Conservation (phyloP, 1,140 invertebrate species). For the Atopsyche davidsoni region DNA sequence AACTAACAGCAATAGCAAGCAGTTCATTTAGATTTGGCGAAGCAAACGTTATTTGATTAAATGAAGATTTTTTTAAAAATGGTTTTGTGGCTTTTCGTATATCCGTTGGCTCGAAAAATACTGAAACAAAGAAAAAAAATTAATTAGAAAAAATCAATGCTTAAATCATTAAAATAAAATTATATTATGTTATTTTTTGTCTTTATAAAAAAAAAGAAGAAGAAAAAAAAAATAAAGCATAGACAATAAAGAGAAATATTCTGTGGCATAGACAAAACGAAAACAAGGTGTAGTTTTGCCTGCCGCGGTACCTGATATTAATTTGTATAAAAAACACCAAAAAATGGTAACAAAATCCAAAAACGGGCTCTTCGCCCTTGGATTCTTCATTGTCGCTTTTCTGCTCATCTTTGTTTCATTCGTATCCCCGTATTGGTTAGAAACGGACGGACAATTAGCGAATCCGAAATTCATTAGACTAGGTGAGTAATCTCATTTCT, state of each 20-base stretch:
- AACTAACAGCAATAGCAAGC: conserved; percentile 44
- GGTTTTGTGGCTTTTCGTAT: conserved; percentile 25
- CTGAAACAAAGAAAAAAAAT: conserved; percentile 24
- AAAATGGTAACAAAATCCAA: conserved; percentile 14
- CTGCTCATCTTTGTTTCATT: conserved; percentile 80
- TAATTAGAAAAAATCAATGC: conserved; percentile 3
- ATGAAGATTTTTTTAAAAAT: conserved; percentile 12
- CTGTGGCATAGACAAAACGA: background rate
- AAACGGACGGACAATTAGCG: conserved; percentile 73
- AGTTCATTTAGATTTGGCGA: conserved; percentile 72
- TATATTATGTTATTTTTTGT: background rate
- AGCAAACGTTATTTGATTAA: conserved; percentile 48
- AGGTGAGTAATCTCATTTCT: conserved; percentile 49
- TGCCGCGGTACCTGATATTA: background rate
- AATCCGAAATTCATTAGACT: conserved; percentile 76
- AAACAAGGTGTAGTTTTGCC: background rate
- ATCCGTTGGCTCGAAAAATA: conserved; percentile 28
- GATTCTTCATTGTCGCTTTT: conserved; percentile 58
- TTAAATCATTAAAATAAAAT: background rate
- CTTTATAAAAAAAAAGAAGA: background rate
- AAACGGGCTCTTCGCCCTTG: conserved; percentile 15
- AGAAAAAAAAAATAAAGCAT: background rate
- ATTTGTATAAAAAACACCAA: background rate
- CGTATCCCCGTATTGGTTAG: conserved; percentile 88
- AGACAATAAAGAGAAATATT: background rate